Evolutionary conservation across 1,140 invertebrate species (phyloP).

Genomic region (Phortica variegata): DNA sequence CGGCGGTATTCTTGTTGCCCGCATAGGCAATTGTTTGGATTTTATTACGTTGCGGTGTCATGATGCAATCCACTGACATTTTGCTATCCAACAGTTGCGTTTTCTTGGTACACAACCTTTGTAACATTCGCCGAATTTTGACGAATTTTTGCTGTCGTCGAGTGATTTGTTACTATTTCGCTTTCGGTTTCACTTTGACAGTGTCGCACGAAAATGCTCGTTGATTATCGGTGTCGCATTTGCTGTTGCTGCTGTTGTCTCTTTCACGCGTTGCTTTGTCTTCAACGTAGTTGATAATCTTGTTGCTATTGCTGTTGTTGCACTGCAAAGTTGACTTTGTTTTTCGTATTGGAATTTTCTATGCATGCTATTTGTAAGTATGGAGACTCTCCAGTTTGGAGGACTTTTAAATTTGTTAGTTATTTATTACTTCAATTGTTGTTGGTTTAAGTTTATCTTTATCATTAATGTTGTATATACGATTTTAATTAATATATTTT

Average conservation of each 20-base stretch:
- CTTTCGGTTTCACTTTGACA: slow-evolving; percentile 8
- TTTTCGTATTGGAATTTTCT: neutral
- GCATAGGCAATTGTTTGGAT: slow-evolving; percentile 49
- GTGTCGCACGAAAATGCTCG: slow-evolving; percentile 5
- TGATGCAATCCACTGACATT: slow-evolving; percentile 49
- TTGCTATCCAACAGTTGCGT: slow-evolving; percentile 22
- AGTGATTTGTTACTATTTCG: too few species aligned
- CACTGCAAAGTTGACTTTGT: slow-evolving; percentile 1
- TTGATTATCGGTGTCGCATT: slow-evolving; percentile 3
- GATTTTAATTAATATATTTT: neutral
- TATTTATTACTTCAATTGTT: slow-evolving; percentile 12
- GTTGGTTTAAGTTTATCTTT: slow-evolving; percentile 15
- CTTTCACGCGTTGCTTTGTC: slow-evolving; percentile 17
- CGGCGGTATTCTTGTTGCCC: slow-evolving; percentile 38
- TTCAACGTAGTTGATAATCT: slow-evolving; percentile 32
- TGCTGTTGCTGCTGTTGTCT: slow-evolving; percentile 7
- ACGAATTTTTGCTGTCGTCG: too few species aligned
- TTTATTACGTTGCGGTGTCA: slow-evolving; percentile 51
- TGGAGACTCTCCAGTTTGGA: neutral
- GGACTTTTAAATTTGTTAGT: slow-evolving; percentile 2
- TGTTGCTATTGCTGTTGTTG: slow-evolving; percentile 9
- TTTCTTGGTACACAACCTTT: too few species aligned
- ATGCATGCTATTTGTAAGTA: neutral
- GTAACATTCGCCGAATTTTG: too few species aligned
- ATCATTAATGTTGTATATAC: neutral